Evolutionary conservation across 2,797 vertebrate genomes (phyloP), one percentile per base, ranked within the genome.

Genomic region (Etheostoma perlongum): DNA sequence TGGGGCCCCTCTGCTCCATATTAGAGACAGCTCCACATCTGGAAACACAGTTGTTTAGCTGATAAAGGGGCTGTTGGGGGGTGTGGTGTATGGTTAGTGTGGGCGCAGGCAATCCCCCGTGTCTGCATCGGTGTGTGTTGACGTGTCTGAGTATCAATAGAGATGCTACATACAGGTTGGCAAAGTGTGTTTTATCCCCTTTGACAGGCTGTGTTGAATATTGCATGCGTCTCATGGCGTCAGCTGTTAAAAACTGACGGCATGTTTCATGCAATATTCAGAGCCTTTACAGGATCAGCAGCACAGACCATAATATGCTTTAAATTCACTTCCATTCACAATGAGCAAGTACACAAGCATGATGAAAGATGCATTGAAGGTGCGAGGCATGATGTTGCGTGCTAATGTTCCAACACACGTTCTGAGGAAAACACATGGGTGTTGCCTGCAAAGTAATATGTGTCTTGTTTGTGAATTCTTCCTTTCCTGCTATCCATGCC

Each of bases 231-330:
- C 77, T 72, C 75, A 52, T 33, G 47, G 64, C n/a, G 60, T 66
- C 57, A 18, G 72, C 61, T 68, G 69, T 79, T 83, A 79, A 84
- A 85, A 84, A 78, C 44, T 46, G 67, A 67, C 78, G 58, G 73
- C 76, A 64, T 81, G 66, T 70, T 78, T 47, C 61, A 82, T 85
- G 74, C 74, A 84, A 84, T 84, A 82, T 90, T 85, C 71, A 4
- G 19, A 44, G 62, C 30, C 47, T 40, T 53, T n/a, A 27, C 46
- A 57, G 72, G 76, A 80, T 65, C 73, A 61, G 59, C 67, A 49
- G 48, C 49, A 36, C 59, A 16, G 19, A 59, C 72, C 71, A 63
- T 79, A 65, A 82, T 75, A 75, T 60, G 55, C 83, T 57, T 67
- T 51, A 62, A 51, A 66, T 78, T 76, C 61, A 58, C 68, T 55